Evolutionary conservation across 2,888 invertebrate species (phyloP).

Genomic region (Trachelus troglodyta): DNA sequence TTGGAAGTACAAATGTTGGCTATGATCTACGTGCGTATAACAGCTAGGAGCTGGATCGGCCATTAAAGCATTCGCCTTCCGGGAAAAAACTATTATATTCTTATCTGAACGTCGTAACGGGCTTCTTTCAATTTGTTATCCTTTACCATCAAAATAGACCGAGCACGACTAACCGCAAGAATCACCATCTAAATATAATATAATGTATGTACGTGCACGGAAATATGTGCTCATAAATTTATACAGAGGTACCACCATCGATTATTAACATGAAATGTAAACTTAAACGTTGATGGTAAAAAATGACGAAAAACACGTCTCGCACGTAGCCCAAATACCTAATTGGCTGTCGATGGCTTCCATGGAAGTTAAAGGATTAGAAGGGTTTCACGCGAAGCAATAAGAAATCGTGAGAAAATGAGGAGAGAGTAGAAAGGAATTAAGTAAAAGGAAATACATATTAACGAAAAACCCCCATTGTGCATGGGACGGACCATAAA

Average conservation of each 20-base stretch:
- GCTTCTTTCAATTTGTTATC: background rate
- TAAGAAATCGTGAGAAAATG: background rate
- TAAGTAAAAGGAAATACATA: background rate
- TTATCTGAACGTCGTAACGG: background rate
- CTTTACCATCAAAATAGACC: background rate
- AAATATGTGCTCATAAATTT: background rate
- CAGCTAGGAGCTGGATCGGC: constrained; percentile 1
- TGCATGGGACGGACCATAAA: background rate
- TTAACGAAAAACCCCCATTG: background rate
- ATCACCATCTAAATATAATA: background rate
- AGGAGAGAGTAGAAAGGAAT: background rate
- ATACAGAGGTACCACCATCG: background rate
- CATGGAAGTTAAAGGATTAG: background rate
- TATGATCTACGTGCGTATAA: background rate
- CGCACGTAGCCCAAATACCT: background rate
- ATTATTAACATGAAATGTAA: background rate
- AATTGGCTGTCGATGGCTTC: background rate
- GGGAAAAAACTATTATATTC: background rate
- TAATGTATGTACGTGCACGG: background rate
- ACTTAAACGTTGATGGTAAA: background rate
- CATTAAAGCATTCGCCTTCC: background rate
- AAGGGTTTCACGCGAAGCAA: background rate
- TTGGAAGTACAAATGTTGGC: background rate
- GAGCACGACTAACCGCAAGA: background rate
- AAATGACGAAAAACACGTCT: background rate